phyloP scores from a whole-genome alignment of 2,113 vertebrate species.

The Strigops habroptila region DNA sequence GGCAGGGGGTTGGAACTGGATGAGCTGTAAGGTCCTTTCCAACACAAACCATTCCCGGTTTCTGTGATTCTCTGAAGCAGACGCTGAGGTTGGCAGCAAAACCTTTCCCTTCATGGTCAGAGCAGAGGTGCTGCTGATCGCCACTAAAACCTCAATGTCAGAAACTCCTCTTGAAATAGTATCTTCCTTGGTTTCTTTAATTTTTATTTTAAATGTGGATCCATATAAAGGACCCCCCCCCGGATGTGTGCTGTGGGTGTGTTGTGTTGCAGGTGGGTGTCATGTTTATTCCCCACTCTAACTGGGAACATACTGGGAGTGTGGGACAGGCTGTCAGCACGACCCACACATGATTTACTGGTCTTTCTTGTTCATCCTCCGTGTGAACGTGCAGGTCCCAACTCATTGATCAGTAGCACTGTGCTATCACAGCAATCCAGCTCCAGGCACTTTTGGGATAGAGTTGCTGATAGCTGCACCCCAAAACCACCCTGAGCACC shows the following conservation, averaged over 20 bases:
- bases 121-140: not conserved
- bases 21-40: not conserved
- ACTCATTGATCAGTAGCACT: not conserved
- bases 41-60: not conserved
- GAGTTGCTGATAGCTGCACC: not conserved
- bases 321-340: not conserved
- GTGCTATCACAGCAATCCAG: not conserved
- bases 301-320: not conserved
- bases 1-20: not conserved
- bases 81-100: not conserved
- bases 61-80: not conserved
- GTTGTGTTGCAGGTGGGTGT: not conserved
- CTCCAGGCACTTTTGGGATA: not conserved
- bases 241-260: not conserved
- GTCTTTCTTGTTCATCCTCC: not conserved
- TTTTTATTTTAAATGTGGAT: not conserved
- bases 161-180: not conserved
- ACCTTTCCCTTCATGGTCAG: not conserved
- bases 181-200: not conserved
- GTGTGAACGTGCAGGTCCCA: accelerated
- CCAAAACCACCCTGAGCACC: not conserved
- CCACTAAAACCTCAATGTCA: not conserved
- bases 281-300: not conserved
- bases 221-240: accelerated
- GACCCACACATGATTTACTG: not conserved